Percentiles rank a stretch among this genome's conserved stretches.
These are phyloP conservation scores for Siniperca chuatsi DNA, from an alignment of 2,113 vertebrate species.

Conservation along the genomic window DNA sequence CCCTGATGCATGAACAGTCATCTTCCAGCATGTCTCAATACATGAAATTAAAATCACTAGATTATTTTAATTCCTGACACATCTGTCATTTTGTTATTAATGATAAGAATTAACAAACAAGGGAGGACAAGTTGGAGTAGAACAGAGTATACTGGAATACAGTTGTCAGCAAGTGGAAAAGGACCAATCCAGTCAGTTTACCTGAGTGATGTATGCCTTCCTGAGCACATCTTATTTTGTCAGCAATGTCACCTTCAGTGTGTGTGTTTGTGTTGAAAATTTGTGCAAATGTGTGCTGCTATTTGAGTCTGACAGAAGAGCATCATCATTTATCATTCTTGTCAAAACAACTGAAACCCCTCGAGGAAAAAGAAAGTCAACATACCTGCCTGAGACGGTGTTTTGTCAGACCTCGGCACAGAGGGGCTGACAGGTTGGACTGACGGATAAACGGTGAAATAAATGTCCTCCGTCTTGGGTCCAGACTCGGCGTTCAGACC, in stretches of 20 bases:
- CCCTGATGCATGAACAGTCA: too few relatives aligned
- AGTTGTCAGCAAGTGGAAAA: not conserved
- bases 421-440: not conserved
- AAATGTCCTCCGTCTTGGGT: not conserved
- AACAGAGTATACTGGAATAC: not conserved
- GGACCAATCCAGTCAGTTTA: not conserved
- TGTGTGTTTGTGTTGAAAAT: not conserved
- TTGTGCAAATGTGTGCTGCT: not conserved
- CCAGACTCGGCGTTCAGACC: not conserved
- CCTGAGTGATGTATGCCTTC: not conserved
- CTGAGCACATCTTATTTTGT: not conserved
- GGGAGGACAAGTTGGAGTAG: not conserved
- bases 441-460: not conserved
- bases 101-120: not conserved
- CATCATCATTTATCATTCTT: conserved; percentile 49
- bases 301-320: conserved; percentile 17
- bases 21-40: too few relatives aligned
- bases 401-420: not conserved
- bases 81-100: not conserved
- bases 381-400: conserved; percentile 6
- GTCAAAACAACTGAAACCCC: conserved; percentile 35
- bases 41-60: too few relatives aligned
- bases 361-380: not conserved
- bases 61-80: not conserved
- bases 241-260: not conserved